Conservation (phyloP, 2,797 vertebrate genomes). For the Eulemur rubriventer region DNA sequence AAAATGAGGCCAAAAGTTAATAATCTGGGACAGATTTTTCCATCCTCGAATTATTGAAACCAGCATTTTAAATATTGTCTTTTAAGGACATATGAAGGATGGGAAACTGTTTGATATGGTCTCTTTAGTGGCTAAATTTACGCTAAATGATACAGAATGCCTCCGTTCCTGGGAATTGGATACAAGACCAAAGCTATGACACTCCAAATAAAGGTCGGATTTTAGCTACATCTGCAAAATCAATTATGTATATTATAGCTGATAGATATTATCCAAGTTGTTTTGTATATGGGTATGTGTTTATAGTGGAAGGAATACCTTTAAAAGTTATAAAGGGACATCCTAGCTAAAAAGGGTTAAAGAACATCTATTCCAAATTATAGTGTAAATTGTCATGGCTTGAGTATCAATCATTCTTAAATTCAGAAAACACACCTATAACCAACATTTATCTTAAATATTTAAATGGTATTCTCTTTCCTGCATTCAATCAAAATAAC, state of each 20-base stretch:
- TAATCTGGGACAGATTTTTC: not conserved
- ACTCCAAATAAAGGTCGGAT: not conserved
- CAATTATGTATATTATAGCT: not conserved
- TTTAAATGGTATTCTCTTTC: conserved; percentile 35
- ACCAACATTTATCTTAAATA: conserved; percentile 25
- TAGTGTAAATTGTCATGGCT: not conserved
- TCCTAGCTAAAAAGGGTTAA: not conserved
- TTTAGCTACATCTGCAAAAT: not conserved
- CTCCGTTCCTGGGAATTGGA: not conserved
- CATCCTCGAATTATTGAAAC: not conserved
- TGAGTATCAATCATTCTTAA: not conserved
- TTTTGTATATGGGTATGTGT: not conserved
- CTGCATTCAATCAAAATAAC: conserved; percentile 47
- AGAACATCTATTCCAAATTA: not conserved
- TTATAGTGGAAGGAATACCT: not conserved
- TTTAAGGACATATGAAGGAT: not conserved
- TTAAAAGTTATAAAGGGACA: not conserved
- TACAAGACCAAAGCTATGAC: not conserved
- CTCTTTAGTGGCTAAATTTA: not conserved
- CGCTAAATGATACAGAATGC: not conserved
- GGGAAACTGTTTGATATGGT: not conserved
- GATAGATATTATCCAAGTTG: not conserved
- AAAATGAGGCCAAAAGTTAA: not conserved
- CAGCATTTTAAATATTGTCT: not conserved
- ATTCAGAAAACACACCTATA: not conserved